Conservation (phyloP, 2,888 invertebrate species). For the Entomobrya proxima region DNA sequence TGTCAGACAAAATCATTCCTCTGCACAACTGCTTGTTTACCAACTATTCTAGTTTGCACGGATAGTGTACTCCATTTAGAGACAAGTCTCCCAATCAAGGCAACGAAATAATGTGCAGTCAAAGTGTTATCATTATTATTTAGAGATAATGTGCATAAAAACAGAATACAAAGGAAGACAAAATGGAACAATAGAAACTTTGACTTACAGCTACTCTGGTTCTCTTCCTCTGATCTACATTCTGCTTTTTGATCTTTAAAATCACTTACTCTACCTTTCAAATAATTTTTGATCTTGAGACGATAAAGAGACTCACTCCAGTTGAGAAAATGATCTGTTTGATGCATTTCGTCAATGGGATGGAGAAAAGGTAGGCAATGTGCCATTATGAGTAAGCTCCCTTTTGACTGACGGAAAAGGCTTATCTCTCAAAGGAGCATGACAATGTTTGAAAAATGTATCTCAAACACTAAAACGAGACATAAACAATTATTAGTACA, state of each 20-base stretch:
- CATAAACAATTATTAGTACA: neutral
- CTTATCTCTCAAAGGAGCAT: neutral
- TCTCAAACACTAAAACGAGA: neutral
- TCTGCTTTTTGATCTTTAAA: neutral
- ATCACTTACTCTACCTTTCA: slow-evolving; percentile 4
- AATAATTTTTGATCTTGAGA: neutral
- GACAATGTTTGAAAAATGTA: neutral
- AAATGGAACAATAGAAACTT: neutral
- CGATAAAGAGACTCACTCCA: neutral
- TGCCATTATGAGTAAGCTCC: neutral
- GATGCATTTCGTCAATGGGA: neutral
- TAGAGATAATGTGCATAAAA: too few relatives aligned
- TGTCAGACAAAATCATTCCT: too few relatives aligned
- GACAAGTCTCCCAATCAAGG: neutral
- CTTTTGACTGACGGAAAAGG: neutral
- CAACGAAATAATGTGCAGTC: neutral
- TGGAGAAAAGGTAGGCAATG: too few relatives aligned
- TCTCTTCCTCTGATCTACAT: neutral
- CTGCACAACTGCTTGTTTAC: too few relatives aligned
- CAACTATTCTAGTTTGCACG: neutral
- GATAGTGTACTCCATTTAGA: neutral
- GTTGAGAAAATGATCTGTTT: neutral
- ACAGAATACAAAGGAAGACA: neutral
- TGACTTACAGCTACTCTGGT: neutral
- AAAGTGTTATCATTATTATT: neutral